These are phyloP conservation scores for Andrena chrysosceles DNA, from an alignment of 2,888 invertebrate species.

Conservation along the genomic window DNA sequence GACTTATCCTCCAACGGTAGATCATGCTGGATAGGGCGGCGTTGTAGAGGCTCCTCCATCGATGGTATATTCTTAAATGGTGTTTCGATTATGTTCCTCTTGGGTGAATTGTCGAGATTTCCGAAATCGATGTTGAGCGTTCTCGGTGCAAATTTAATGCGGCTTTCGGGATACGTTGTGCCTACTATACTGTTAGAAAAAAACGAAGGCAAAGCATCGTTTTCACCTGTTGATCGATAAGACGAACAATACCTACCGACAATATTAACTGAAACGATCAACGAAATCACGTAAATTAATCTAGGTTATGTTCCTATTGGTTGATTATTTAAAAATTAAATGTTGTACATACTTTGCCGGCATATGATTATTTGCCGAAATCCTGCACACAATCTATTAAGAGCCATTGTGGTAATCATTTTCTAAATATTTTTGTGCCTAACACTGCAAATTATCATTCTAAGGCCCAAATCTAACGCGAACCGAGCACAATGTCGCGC, in stretches of 20 bases:
- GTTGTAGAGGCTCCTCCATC: slow-evolving; percentile 76
- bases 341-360: slow-evolving; percentile 47
- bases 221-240: neutral
- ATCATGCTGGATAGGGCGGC: slow-evolving; percentile 75
- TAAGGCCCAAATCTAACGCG: neutral
- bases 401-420: slow-evolving; percentile 55
- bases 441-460: neutral
- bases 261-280: slow-evolving; percentile 45
- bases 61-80: slow-evolving; percentile 71
- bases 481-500: neutral
- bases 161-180: slow-evolving; percentile 12
- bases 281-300: too few species aligned
- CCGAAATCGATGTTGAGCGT: slow-evolving; percentile 74
- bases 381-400: slow-evolving; percentile 64
- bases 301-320: slow-evolving; percentile 32
- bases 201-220: neutral
- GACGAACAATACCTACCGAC: slow-evolving; percentile 41
- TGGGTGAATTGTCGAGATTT: slow-evolving; percentile 58
- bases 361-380: slow-evolving; percentile 52
- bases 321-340: slow-evolving; percentile 3
- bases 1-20: slow-evolving; percentile 85
- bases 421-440: slow-evolving; percentile 1
- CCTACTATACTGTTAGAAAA: neutral
- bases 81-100: slow-evolving; percentile 74
- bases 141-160: slow-evolving; percentile 67